Evolutionary conservation across 2,797 vertebrate species (phyloP).

Genomic region (Sciurus carolinensis): DNA sequence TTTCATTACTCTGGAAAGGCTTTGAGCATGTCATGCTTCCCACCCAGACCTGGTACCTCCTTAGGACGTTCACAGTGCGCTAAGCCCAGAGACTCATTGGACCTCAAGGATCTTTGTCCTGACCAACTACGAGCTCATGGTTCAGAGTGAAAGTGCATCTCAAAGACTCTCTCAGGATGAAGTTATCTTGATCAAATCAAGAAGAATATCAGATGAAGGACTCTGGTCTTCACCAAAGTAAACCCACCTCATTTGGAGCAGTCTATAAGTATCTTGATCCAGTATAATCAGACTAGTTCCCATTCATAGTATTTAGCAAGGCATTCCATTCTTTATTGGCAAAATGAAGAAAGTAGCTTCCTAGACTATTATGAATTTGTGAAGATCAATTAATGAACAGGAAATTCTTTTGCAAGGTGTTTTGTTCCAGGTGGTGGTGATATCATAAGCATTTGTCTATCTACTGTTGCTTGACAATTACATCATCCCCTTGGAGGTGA

Average conservation of each 20-base stretch:
- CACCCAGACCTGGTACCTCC: neutral
- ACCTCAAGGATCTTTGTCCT: neutral
- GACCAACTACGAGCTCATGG: neutral
- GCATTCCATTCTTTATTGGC: neutral
- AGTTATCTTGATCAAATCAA: neutral
- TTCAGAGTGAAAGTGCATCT: neutral
- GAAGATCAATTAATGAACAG: neutral
- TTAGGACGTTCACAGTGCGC: neutral
- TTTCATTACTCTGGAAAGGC: neutral
- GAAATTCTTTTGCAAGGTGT: neutral
- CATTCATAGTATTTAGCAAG: neutral
- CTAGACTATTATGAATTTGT: neutral
- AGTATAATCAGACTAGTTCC: neutral
- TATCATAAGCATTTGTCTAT: neutral
- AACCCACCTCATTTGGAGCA: neutral
- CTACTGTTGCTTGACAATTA: neutral
- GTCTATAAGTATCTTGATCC: neutral
- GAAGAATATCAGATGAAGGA: neutral
- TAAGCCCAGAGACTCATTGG: neutral
- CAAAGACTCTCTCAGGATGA: neutral
- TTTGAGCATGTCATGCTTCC: neutral
- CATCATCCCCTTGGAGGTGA: neutral
- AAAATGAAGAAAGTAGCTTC: slow-evolving; percentile 29
- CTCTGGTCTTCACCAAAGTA: neutral
- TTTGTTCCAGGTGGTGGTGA: neutral